Evolutionary conservation across 2,113 vertebrate species (phyloP).

Genomic region (Odocoileus hemionus): DNA sequence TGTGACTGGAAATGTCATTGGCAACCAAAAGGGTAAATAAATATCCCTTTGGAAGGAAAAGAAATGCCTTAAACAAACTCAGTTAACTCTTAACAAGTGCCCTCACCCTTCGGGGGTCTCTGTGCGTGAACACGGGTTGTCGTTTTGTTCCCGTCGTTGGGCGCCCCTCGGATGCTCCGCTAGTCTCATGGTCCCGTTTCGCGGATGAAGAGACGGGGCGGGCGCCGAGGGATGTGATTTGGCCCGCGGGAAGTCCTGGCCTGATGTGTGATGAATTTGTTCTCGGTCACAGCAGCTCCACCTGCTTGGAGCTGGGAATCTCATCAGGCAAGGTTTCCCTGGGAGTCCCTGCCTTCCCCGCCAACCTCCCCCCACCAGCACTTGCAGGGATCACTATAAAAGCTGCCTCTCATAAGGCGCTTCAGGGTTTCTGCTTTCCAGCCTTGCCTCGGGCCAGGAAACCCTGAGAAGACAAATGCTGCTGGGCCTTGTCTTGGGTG

Average conservation of each 20-base stretch:
- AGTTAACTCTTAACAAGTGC: neutral
- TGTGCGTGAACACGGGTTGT: rapidly evolving
- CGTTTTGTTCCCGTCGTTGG: rapidly evolving
- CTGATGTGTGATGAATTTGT: neutral
- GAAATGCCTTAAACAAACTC: neutral
- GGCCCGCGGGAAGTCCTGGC: neutral
- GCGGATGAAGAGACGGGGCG: neutral
- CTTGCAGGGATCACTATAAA: neutral
- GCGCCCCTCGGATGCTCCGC: rapidly evolving
- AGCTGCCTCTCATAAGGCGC: neutral
- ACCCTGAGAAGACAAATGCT: neutral
- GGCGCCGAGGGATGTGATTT: rapidly evolving
- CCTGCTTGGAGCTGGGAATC: neutral
- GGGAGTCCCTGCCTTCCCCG: neutral
- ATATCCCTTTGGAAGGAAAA: neutral
- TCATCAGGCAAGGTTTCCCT: neutral
- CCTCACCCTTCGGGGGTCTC: rapidly evolving
- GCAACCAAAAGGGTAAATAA: neutral
- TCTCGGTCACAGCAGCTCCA: neutral
- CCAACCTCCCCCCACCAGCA: neutral
- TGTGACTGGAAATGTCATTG: neutral
- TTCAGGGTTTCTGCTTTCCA: neutral
- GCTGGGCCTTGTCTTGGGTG: neutral
- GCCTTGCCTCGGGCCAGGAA: neutral
- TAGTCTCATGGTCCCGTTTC: neutral